These are phyloP conservation scores for Hephaestus fuliginosus DNA, from an alignment of 2,797 vertebrate genomes.

Conservation along the genomic window DNA sequence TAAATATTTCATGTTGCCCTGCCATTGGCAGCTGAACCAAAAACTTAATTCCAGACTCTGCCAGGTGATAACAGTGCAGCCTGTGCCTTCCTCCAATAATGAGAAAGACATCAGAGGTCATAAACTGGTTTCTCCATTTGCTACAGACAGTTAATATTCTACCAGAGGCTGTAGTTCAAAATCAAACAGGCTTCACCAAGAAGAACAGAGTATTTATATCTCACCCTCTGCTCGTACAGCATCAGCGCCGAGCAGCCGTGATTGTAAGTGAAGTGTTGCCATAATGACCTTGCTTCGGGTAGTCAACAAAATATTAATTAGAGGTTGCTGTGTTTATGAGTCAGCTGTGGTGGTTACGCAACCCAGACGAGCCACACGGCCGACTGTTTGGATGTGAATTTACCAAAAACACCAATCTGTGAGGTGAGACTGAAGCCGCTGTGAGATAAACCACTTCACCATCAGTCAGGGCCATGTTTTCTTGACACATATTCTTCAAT, in stretches of 20 bases:
- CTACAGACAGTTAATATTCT: slow-evolving; percentile 57
- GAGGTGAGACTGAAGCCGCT: slow-evolving; percentile 23
- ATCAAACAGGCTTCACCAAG: slow-evolving; percentile 54
- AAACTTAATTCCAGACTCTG: slow-evolving; percentile 53
- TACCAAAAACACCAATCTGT: slow-evolving; percentile 34
- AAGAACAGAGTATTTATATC: slow-evolving; percentile 68
- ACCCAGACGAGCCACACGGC: slow-evolving; percentile 48
- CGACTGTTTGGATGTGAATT: slow-evolving; percentile 54
- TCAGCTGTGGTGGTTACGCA: slow-evolving; percentile 75
- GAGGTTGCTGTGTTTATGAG: slow-evolving; percentile 76
- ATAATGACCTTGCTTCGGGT: slow-evolving; percentile 80
- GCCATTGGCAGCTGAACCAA: slow-evolving; percentile 39
- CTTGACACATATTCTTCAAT: slow-evolving; percentile 46
- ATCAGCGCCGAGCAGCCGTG: slow-evolving; percentile 58
- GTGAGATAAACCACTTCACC: slow-evolving; percentile 9
- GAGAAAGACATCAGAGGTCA: slow-evolving; percentile 63
- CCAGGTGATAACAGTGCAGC: slow-evolving; percentile 31
- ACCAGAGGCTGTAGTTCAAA: slow-evolving; percentile 55
- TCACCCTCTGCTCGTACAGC: slow-evolving; percentile 52
- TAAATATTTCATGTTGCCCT: slow-evolving; percentile 55
- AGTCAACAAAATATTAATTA: slow-evolving; percentile 80
- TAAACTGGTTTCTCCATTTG: slow-evolving; percentile 45
- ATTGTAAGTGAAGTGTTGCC: slow-evolving; percentile 74
- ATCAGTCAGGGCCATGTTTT: slow-evolving; percentile 30
- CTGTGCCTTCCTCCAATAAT: slow-evolving; percentile 26